phyloP scores from a whole-genome alignment of 2,113 vertebrate genomes.

The Zapus hudsonius region DNA sequence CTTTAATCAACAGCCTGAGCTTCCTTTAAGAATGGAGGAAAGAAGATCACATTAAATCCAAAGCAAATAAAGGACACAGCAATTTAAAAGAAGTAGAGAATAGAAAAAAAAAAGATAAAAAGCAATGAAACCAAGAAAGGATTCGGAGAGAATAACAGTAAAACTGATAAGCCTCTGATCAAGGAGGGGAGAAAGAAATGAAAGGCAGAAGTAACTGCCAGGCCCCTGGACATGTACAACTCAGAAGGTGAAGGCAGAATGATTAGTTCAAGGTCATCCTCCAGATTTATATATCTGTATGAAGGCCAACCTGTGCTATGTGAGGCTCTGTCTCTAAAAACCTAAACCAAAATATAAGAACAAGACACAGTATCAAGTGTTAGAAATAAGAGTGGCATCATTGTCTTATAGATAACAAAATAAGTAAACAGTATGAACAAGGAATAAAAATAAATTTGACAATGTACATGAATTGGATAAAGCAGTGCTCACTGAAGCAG shows the following conservation, averaged over 20 bases:
- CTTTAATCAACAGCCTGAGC: background rate
- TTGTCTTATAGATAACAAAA: background rate
- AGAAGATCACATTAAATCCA: background rate
- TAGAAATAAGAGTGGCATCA: background rate
- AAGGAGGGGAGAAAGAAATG: conserved; percentile 6
- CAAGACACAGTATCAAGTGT: background rate
- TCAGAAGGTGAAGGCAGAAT: too few relatives aligned
- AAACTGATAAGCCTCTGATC: background rate
- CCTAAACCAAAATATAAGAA: too few relatives aligned
- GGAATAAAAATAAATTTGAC: background rate
- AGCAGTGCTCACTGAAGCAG: too few relatives aligned
- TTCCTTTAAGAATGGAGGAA: background rate
- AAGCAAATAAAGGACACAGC: background rate
- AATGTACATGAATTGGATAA: background rate
- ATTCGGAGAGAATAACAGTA: background rate
- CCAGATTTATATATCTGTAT: too few relatives aligned
- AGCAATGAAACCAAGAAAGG: background rate
- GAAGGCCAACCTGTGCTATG: too few relatives aligned
- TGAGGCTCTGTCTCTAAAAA: too few relatives aligned
- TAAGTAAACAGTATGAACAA: conserved; percentile 2
- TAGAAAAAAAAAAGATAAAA: background rate
- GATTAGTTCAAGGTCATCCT: too few relatives aligned
- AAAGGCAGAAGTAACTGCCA: too few relatives aligned
- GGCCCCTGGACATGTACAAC: too few relatives aligned
- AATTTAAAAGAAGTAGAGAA: background rate